Base-by-base conservation (phyloP, 2,888 invertebrate genomes). In the Tipula helvola region DNA sequence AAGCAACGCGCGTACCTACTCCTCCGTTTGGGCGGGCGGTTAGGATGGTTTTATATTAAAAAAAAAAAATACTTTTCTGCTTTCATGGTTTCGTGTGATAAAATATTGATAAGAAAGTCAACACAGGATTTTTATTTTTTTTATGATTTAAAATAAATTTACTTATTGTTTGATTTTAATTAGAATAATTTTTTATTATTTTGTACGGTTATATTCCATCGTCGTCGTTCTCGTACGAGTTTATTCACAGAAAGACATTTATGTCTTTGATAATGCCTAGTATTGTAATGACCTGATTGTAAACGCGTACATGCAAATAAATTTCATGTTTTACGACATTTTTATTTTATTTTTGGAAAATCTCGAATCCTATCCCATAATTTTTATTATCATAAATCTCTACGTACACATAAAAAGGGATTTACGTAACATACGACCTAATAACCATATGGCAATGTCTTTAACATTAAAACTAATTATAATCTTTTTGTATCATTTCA, bases 31-130 rank as follows among this genome's bases (percentile, higher is more conserved):
- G 10, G 71, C 2, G 71, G 8, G 18, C 28, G 28, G 8, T 71
- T 10, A 71, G 71, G 71, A 71, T 71, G 71, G 71, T 71, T 71
- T 71, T 71, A 10, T 18, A 2, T 28, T 28, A 28, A 52, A 52
- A n/a, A 71, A 2, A 71, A 28, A 52, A 52, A n/a, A n/a, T 52
- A 1, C 16, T 57, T 57, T 57, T 57, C 7, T 71, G 71, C 71
- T 71, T 71, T 71, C 71, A 71, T 71, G 71, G 71, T 71, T 71
- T 71, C 71, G 71, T 71, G 71, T 71, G 71, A 71, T 71, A 71
- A 71, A 71, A 71, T 71, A 71, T 71, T 71, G 71, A 71, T 71
- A 71, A 71, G 71, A 71, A 71, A 71, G 71, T 71, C 71, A 71
- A 28, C 71, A 28, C 28, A 71, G 71, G 28, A 71, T 71, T 71